Conservation (phyloP, 2,113 vertebrate genomes). For the Megaceryle maxima region DNA sequence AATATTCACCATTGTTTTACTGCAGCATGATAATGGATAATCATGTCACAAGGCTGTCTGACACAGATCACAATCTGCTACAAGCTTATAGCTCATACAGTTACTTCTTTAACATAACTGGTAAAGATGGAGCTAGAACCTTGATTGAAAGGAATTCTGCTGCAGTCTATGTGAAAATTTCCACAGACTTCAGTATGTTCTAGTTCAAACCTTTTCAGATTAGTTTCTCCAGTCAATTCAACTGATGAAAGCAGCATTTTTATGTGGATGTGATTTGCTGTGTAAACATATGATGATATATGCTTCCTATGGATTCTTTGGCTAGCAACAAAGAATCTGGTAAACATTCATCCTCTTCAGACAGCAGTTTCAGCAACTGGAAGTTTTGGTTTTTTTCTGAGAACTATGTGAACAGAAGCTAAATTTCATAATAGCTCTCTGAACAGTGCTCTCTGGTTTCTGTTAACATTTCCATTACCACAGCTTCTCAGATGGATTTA, state of each 20-base stretch:
- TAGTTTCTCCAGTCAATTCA: background rate
- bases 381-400: conserved; percentile 51
- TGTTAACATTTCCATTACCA: conserved; percentile 39
- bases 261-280: background rate
- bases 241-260: conserved; percentile 5
- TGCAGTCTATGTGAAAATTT: background rate
- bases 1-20: background rate
- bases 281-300: conserved; percentile 6
- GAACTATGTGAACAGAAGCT: conserved; percentile 56
- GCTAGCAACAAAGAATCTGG: conserved; percentile 7
- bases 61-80: background rate
- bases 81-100: background rate
- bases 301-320: conserved; percentile 29
- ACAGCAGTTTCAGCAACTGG: conserved; percentile 29
- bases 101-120: background rate
- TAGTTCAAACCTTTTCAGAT: background rate
- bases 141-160: background rate
- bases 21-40: background rate
- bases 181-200: background rate
- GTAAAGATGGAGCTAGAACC: background rate
- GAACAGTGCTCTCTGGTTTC: conserved; percentile 29
- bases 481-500: background rate
- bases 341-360: conserved; percentile 41
- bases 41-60: background rate
- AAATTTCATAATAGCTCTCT: conserved; percentile 33